These are phyloP conservation scores for Chironex yamaguchii DNA, from an alignment of 30 jellyfish, hydroid and myxozoan genomes.

Conservation along the genomic window DNA sequence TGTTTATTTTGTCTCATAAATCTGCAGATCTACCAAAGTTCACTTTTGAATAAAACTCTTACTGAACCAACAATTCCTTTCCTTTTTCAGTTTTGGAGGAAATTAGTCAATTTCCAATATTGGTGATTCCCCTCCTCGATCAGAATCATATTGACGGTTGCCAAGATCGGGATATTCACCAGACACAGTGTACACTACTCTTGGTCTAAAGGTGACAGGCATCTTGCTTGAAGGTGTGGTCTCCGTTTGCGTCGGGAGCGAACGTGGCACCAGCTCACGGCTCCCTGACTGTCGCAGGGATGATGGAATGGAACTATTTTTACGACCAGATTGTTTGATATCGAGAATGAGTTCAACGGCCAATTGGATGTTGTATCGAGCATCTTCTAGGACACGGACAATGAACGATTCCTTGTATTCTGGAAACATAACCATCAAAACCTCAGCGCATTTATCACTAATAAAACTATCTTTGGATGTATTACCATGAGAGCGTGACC, in stretches of 20 bases:
- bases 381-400: background rate
- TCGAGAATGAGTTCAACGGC: background rate
- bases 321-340: background rate
- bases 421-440: constrained; percentile 88
- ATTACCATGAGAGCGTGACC: background rate
- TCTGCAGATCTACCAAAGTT: too few species aligned
- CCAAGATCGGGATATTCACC: background rate
- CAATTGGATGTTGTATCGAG: background rate
- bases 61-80: too few species aligned
- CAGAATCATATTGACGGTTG: background rate
- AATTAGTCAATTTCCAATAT: background rate
- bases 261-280: background rate
- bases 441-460: constrained; percentile 79
- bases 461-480: constrained; percentile 42
- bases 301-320: background rate
- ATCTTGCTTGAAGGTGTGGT: background rate
- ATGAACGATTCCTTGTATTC: constrained; percentile 32
- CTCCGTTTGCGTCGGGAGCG: too few species aligned
- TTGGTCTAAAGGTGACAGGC: background rate
- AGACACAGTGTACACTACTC: background rate
- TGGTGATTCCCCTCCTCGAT: background rate
- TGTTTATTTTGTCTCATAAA: too few species aligned
- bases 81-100: too few species aligned
- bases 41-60: too few species aligned
- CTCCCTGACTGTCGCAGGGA: background rate